Conservation (phyloP, 1,140 invertebrate genomes). For the Ceratina japonica region DNA sequence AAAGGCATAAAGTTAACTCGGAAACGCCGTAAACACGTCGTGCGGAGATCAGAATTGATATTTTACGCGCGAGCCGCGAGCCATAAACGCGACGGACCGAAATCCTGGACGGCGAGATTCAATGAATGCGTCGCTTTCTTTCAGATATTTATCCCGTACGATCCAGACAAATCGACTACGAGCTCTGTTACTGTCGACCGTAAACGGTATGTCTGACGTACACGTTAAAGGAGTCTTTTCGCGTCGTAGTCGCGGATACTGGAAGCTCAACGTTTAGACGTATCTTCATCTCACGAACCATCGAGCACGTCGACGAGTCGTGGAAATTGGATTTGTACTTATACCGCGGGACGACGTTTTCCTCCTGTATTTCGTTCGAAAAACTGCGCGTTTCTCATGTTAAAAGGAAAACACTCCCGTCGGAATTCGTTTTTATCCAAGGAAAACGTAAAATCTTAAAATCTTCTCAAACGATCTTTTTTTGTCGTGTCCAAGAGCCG, state of each 20-base stretch:
- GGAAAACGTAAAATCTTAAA: too few species aligned
- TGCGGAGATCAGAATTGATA: constrained; percentile 62
- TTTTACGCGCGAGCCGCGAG: constrained; percentile 53
- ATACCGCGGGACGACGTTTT: background rate
- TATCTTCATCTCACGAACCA: constrained; percentile 45
- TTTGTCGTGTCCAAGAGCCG: too few species aligned
- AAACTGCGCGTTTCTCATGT: background rate
- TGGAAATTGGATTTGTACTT: constrained; percentile 48
- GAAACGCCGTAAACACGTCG: constrained; percentile 56
- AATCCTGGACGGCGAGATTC: constrained; percentile 33
- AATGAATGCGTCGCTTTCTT: constrained; percentile 30
- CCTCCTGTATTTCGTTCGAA: constrained; percentile 10
- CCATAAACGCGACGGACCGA: constrained; percentile 55
- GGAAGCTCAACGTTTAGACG: background rate
- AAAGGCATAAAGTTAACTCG: constrained; percentile 61
- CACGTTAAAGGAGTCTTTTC: background rate
- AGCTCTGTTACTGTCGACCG: background rate
- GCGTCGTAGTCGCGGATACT: constrained; percentile 20
- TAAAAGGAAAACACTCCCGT: background rate
- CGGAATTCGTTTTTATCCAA: too few species aligned
- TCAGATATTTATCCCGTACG: too few species aligned
- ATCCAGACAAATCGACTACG: background rate
- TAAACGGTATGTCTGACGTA: background rate
- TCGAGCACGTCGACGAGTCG: constrained; percentile 46
- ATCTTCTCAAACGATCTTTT: too few species aligned